phyloP scores from a whole-genome alignment of 2,888 invertebrate species.

The Drosophila macrothrix region DNA sequence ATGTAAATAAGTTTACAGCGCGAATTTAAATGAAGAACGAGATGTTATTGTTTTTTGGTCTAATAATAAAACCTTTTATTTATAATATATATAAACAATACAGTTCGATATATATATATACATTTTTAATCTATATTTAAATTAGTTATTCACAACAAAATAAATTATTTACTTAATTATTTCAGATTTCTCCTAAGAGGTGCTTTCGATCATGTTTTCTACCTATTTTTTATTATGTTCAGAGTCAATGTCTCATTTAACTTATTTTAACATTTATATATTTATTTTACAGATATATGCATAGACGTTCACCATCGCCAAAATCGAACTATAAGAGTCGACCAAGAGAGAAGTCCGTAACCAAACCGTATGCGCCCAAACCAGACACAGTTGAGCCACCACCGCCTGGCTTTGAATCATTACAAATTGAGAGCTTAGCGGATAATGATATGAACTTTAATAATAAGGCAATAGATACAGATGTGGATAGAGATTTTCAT shows the following conservation, averaged over 20 bases:
- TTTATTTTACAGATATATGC: slow-evolving; percentile 44
- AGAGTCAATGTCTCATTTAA: not conserved
- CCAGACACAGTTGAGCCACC: slow-evolving; percentile 70
- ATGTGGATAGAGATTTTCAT: slow-evolving; percentile 16
- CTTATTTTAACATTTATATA: slow-evolving; percentile 7
- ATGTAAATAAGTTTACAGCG: not conserved
- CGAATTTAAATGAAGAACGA: not conserved
- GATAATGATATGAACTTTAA: slow-evolving; percentile 51
- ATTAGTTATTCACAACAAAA: not conserved
- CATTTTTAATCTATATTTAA: not conserved
- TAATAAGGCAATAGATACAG: slow-evolving; percentile 17
- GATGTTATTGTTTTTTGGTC: slow-evolving; percentile 2
- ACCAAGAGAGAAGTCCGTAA: slow-evolving; percentile 28
- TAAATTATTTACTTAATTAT: not conserved
- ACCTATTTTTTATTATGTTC: not conserved
- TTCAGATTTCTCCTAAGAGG: slow-evolving; percentile 3
- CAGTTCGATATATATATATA: not conserved
- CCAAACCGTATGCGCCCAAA: slow-evolving; percentile 43
- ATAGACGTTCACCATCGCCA: slow-evolving; percentile 56
- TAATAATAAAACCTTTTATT: not conserved
- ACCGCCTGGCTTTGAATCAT: slow-evolving; percentile 78
- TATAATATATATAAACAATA: not conserved
- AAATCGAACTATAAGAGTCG: slow-evolving; percentile 35
- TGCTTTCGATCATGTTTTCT: not conserved
- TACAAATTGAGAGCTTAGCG: slow-evolving; percentile 52